Evolutionary conservation across 2,888 invertebrate genomes (phyloP), one percentile per base, ranked within the genome.

Genomic region (Epinotia demarniana): DNA sequence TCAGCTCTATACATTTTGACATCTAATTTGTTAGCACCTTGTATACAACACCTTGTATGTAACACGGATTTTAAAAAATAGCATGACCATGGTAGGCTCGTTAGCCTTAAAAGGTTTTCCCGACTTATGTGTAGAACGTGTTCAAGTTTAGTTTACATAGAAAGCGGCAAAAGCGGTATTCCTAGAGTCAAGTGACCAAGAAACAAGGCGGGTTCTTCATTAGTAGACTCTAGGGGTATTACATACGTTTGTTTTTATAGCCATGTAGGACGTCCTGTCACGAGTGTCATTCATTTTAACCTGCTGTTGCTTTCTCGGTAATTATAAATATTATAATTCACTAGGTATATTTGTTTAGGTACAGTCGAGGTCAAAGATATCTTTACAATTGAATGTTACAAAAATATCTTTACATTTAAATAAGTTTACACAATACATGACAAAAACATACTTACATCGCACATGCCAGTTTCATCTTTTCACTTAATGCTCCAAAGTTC

Each of bases 91-190:
- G 19, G 6, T 9, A 57, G 49, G 49, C 49, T 49, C 49, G 16
- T 53, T 53, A 53, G 53, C 19, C 57, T 19, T 43, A 23, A 33
- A 43, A 23, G 58, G 39, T 70, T 70, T 75, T 60, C 64, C 27
- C 66, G 23, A 27, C 3, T 27, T 27, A 60, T 53, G 61, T 12
- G 60, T 57, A n/a, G 18, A 71, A 33, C 64, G 53, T 18, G 58
- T 60, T 46, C 75, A 64, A 53, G 60, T 39, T 72, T 53, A 27
- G 64, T 75, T 66, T 71, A 75, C 70, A 66, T 66, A 75, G 75
- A 75, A 75, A 75, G 70, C 63, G 49, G 63, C 27, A 19, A 49
- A 74, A 70, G 75, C 70, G 75, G 75, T 71, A 71, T 75, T 75
- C 43, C 58, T 27, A 64, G 75, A 63, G 63, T 74, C 58, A 64